Evolutionary conservation across 2,113 vertebrate genomes (phyloP).

Genomic region (Psammodynastes pulverulentus): DNA sequence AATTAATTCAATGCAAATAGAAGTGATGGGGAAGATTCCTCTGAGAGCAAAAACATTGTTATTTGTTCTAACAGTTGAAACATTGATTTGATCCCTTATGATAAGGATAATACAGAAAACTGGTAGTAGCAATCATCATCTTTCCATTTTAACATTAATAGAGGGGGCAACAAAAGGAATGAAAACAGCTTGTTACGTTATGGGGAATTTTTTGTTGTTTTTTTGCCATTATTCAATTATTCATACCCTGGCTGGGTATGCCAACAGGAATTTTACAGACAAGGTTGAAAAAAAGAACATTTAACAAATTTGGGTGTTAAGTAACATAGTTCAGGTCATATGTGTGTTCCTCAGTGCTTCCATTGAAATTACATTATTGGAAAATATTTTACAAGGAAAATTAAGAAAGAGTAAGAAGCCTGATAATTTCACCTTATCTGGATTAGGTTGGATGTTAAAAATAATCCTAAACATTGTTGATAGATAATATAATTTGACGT

Average conservation of each 20-base stretch:
- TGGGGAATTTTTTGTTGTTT: neutral
- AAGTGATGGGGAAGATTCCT: neutral
- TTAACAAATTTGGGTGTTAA: neutral
- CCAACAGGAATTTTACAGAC: neutral
- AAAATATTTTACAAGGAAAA: neutral
- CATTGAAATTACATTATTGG: neutral
- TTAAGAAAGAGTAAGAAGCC: neutral
- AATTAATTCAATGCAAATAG: neutral
- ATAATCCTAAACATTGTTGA: too few species aligned
- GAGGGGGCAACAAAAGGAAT: neutral
- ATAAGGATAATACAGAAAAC: neutral
- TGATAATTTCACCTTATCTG: neutral
- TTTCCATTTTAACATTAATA: neutral
- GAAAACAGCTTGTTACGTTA: neutral
- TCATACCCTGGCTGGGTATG: neutral
- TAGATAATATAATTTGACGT: too few species aligned
- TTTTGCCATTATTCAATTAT: neutral
- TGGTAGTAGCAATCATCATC: neutral
- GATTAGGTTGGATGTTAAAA: neutral
- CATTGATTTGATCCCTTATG: neutral
- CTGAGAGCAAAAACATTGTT: neutral
- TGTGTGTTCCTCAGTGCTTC: neutral
- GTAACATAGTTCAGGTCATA: neutral
- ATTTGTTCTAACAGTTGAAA: neutral
- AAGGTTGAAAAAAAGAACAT: neutral